These are phyloP conservation scores for Typhlichthys subterraneus DNA, from an alignment of 2,797 vertebrate species.

Conservation along the genomic window DNA sequence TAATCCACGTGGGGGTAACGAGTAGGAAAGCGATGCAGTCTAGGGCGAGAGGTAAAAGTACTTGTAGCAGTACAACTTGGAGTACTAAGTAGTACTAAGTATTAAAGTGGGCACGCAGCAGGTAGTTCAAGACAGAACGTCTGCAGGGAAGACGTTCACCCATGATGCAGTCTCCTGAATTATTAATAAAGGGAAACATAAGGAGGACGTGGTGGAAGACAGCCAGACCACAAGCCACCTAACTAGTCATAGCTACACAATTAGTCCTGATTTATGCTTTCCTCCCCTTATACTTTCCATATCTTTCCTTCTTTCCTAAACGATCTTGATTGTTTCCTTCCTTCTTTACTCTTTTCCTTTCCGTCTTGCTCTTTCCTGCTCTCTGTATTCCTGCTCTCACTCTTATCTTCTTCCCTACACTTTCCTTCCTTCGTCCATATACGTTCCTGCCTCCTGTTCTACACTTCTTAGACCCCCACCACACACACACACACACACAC, in stretches of 20 bases:
- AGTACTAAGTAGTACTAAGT: not conserved
- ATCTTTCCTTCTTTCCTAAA: not conserved
- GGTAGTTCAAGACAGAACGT: not conserved
- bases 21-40: constrained; percentile 5
- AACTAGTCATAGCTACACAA: not conserved
- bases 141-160: not conserved
- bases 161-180: constrained; percentile 19
- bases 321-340: no score
- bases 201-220: not conserved
- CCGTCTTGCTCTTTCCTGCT: not conserved
- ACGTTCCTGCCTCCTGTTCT: not conserved
- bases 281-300: not conserved
- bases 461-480: no score
- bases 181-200: constrained; percentile 41
- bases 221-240: constrained; percentile 5
- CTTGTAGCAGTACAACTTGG: no score
- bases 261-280: not conserved
- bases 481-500: not conserved
- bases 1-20: not conserved
- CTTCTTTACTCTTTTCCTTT: not conserved
- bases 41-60: constrained; percentile 12
- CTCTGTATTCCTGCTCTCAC: not conserved
- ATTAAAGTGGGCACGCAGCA: not conserved
- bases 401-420: not conserved
- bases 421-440: not conserved